These are phyloP conservation scores for Stomatorhinus ivindoensis DNA, from an alignment of 2,113 vertebrate species.

Conservation along the genomic window DNA sequence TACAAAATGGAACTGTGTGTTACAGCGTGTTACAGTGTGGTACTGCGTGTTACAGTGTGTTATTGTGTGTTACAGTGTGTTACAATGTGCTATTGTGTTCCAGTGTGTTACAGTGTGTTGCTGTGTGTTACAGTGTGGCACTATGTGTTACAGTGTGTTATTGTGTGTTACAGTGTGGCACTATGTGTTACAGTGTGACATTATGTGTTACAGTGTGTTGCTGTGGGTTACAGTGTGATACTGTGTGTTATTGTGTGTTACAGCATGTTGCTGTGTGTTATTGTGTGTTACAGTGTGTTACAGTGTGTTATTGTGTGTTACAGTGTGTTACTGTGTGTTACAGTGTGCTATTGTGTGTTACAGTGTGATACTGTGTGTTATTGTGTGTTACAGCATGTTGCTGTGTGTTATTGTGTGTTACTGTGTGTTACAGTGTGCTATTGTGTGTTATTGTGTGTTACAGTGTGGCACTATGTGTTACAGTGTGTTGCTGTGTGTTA, in stretches of 20 bases:
- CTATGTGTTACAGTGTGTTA: no score
- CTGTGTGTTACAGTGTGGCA: no score
- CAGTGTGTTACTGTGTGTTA: neutral
- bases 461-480: no score
- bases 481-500: no score
- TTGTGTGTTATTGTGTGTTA: no score
- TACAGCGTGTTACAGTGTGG: no score
- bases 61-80: neutral
- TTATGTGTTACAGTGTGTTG: neutral
- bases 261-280: neutral
- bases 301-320: neutral
- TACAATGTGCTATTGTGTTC: neutral
- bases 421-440: no score
- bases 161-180: no score
- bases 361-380: neutral
- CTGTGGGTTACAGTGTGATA: neutral
- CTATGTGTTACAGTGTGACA: neutral
- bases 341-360: neutral
- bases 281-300: neutral
- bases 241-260: neutral
- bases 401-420: neutral
- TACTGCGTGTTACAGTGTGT: no score
- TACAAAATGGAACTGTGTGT: no score
- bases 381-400: neutral
- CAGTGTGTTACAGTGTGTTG: no score